Evolutionary conservation across 1,140 invertebrate genomes (phyloP).

Genomic region (Calosoma granatense): DNA sequence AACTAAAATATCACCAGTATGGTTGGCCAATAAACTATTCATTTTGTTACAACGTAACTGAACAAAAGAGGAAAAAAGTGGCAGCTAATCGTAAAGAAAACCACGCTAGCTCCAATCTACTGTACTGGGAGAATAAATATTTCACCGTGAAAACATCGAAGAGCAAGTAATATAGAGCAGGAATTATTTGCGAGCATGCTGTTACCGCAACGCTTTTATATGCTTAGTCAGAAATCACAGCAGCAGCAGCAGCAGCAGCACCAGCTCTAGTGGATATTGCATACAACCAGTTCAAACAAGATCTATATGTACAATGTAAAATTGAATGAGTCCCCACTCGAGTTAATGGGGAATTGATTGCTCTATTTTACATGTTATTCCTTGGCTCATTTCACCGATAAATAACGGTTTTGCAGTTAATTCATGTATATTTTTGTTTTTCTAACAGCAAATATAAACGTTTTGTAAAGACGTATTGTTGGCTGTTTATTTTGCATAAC

Average conservation of each 20-base stretch:
- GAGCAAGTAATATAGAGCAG: neutral
- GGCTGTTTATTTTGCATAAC: too few species aligned
- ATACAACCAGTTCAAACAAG: neutral
- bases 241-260: neutral
- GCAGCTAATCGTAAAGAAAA: constrained; percentile 8
- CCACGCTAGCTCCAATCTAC: constrained; percentile 1
- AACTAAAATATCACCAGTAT: neutral
- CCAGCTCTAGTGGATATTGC: neutral
- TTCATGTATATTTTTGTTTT: too few species aligned
- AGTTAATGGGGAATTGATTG: neutral
- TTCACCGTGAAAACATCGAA: constrained; percentile 1
- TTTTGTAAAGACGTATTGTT: too few species aligned
- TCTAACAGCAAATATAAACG: too few species aligned
- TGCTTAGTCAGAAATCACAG: neutral
- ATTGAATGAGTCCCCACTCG: neutral
- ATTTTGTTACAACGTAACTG: constrained; percentile 1
- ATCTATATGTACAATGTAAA: neutral
- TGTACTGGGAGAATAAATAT: neutral
- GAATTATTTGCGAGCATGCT: neutral
- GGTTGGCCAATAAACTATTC: constrained; percentile 2
- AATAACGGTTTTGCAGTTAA: too few species aligned
- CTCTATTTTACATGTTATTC: neutral
- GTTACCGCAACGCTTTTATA: neutral
- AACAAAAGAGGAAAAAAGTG: constrained; percentile 1
- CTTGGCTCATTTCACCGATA: too few species aligned